Percentiles rank a stretch among this genome's conserved stretches.
Conservation (phyloP, 1,140 invertebrate species). For the Listronotus bonariensis region DNA sequence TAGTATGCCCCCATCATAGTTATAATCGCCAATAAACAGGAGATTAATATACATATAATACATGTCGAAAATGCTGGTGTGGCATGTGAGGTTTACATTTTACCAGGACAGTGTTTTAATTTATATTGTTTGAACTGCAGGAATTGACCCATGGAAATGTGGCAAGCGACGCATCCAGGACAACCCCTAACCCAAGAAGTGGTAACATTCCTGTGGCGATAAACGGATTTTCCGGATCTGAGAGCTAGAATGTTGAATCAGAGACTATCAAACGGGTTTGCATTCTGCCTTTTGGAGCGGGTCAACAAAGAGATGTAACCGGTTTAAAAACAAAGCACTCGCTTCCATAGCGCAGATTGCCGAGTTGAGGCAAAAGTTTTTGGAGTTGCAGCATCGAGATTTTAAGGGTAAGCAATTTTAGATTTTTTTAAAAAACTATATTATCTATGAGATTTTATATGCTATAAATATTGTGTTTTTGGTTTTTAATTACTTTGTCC, state of each 20-base stretch:
- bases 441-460: too few species aligned
- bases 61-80: too few species aligned
- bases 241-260: constrained; percentile 83
- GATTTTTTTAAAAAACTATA: too few species aligned
- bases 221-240: constrained; percentile 84
- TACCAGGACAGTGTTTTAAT: neutral
- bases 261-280: constrained; percentile 77
- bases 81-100: neutral
- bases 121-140: too few species aligned
- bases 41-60: too few species aligned
- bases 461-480: too few species aligned
- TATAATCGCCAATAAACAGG: too few species aligned
- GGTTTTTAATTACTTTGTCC: too few species aligned
- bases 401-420: constrained; percentile 65
- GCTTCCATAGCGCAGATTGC: constrained; percentile 72
- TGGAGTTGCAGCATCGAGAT: constrained; percentile 78
- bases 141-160: constrained; percentile 78
- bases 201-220: constrained; percentile 92
- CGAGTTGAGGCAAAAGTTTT: constrained; percentile 74
- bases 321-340: constrained; percentile 75
- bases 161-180: constrained; percentile 91
- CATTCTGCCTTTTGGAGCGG: constrained; percentile 76
- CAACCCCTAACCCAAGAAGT: constrained; percentile 87
- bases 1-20: too few species aligned
- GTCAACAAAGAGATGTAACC: constrained; percentile 76